Evolutionary conservation across 2,113 vertebrate species (phyloP).

Genomic region (Lota lota): DNA sequence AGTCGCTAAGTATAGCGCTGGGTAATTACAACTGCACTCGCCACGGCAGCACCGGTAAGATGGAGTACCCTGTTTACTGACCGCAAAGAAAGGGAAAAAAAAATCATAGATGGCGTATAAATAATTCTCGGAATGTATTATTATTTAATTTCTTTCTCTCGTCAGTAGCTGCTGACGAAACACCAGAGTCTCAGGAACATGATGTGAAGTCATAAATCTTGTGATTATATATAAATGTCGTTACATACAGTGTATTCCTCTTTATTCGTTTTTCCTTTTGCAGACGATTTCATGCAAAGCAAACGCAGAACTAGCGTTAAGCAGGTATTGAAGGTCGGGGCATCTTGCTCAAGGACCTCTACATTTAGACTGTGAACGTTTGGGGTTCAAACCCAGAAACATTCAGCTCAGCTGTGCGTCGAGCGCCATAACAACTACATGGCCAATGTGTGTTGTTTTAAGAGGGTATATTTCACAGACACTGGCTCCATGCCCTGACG

Average conservation of each 20-base stretch:
- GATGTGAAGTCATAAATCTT: conserved; percentile 57
- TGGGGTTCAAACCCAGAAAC: too few relatives aligned
- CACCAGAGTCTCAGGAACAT: conserved; percentile 46
- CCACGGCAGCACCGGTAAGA: conserved; percentile 12
- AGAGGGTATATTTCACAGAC: conserved; percentile 28
- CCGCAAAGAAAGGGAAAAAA: neutral
- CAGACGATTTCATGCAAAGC: too few relatives aligned
- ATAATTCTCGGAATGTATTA: conserved; percentile 39
- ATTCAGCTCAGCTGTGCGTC: too few relatives aligned
- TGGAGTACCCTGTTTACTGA: conserved; percentile 28
- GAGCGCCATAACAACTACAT: too few relatives aligned
- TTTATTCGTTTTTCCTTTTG: conserved; percentile 38
- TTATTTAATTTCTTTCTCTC: conserved; percentile 18
- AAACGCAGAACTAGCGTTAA: too few relatives aligned
- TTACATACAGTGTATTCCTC: conserved; percentile 10
- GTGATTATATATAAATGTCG: neutral
- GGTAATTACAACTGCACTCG: neutral
- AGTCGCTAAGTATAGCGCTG: conserved; percentile 39
- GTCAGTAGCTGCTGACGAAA: conserved; percentile 36
- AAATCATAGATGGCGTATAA: conserved; percentile 34
- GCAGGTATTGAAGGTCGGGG: too few relatives aligned
- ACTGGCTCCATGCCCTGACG: conserved; percentile 26
- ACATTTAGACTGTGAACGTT: too few relatives aligned
- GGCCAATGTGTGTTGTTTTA: conserved; percentile 34
- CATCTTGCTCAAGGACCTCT: too few relatives aligned